Evolutionary conservation across 2,888 invertebrate species (phyloP), one percentile per base, ranked within the genome.

Genomic region (Saturnia japonica): DNA sequence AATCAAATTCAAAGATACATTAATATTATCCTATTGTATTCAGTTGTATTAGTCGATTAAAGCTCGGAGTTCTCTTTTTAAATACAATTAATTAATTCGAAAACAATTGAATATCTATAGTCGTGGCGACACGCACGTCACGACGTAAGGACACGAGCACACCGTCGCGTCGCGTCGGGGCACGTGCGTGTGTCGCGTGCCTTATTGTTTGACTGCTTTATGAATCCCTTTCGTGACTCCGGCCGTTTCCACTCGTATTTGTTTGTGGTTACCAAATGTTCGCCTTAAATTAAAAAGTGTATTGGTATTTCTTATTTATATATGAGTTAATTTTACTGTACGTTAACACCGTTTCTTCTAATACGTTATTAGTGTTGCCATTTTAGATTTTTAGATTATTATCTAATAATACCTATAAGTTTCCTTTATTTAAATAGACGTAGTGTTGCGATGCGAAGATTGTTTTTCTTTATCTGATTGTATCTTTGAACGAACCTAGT

Each of bases 181-280:
- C 79, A 74, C 76, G 84, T 82, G 81, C 82, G 85, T 83, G 80
- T 83, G 88, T 87, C 88, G 87, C 88, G 88, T 89, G 89, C 88
- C 84, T 84, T 84, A 84, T 79, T 80, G 81, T 77, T 77, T 71
- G 71, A 83, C 79, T 80, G 81, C 76, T 76, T 71, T 72, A 75
- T 68, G 67, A 72, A 68, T 25, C 57, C n/a, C 34, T 70, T 70
- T 74, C 75, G 73, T 75, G 74, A 74, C 72, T 25, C 28, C 16
- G 62, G 43, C 67, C 69, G 60, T 28, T 64, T 68, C 42, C 68
- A 60, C 62, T 47, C 12, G 40, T 67, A 64, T 42, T 67, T 67
- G 67, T 71, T 34, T 47, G 73, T 71, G 71, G 70, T 71, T 76
- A 80, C 85, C 78, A 77, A 79, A 85, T 85, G 81, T 77, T 77